phyloP scores from a whole-genome alignment of 2,113 vertebrate genomes.

The Leptosomus discolor region DNA sequence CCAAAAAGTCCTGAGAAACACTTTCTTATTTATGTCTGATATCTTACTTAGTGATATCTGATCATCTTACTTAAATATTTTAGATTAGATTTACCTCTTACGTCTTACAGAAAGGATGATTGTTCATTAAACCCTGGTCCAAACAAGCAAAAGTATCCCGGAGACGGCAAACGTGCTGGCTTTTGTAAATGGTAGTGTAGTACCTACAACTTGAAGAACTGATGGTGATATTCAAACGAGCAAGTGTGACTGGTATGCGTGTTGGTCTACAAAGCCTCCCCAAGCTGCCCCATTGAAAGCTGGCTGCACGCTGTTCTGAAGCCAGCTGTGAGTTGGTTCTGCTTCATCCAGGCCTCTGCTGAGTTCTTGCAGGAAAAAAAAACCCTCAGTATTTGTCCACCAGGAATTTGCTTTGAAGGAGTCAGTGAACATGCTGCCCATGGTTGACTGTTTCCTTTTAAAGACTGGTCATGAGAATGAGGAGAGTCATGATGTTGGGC shows the following conservation, averaged over 20 bases:
- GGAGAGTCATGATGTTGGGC: not conserved
- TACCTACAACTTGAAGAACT: not conserved
- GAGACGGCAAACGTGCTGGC: not conserved
- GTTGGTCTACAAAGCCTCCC: not conserved
- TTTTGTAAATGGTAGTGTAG: not conserved
- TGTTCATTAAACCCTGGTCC: not conserved
- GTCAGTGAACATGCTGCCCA: not conserved
- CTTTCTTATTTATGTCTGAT: not conserved
- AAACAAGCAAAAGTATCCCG: not conserved
- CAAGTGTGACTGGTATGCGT: too few relatives aligned
- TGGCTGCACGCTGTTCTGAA: not conserved
- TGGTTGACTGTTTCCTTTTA: not conserved
- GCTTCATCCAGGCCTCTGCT: not conserved
- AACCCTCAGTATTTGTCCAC: not conserved
- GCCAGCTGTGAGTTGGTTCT: not conserved
- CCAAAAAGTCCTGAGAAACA: not conserved
- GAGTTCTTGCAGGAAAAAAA: not conserved
- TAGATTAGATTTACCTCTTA: not conserved
- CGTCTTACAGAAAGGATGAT: not conserved
- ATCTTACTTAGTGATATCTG: not conserved
- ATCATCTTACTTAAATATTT: not conserved
- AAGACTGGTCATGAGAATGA: not conserved
- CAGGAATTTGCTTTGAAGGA: not conserved
- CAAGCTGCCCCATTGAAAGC: not conserved
- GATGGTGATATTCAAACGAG: not conserved